A percentile compares a stretch with the other conserved stretches of the same genome.
phyloP scores from a whole-genome alignment of 2,888 invertebrate genomes.

The Sylvicola fuscatus region DNA sequence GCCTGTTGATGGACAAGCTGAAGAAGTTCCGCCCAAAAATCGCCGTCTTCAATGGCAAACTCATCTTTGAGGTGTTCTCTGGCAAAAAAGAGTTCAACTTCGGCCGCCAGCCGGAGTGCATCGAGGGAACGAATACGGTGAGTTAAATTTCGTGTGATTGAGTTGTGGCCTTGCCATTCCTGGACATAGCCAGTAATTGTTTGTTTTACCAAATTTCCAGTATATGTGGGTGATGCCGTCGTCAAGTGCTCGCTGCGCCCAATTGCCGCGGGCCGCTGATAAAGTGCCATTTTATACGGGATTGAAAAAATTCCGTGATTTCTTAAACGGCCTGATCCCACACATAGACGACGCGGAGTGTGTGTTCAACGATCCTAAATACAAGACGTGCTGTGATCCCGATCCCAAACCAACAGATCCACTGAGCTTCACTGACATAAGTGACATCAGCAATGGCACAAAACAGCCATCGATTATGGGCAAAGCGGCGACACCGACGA shows the following conservation, averaged over 20 bases:
- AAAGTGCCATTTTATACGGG: conserved; percentile 96
- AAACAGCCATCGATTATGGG: no score
- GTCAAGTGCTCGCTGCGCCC: conserved; percentile 90
- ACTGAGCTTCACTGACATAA: conserved; percentile 18
- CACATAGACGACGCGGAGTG: conserved; percentile 75
- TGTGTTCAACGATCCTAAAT: conserved; percentile 55
- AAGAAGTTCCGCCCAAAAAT: conserved; percentile 87
- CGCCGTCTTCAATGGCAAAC: conserved; percentile 95
- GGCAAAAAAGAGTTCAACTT: conserved; percentile 95
- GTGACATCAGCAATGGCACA: conserved; percentile 28
- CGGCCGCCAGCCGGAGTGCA: conserved; percentile 82
- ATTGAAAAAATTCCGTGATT: conserved; percentile 87
- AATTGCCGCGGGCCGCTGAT: conserved; percentile 90
- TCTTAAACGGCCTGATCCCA: conserved; percentile 67
- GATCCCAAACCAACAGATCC: conserved; percentile 25
- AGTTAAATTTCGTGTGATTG: no score
- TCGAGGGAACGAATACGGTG: conserved; percentile 88
- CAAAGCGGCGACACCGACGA: no score
- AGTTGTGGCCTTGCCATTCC: no score
- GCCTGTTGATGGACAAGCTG: conserved; percentile 72
- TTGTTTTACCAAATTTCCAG: conserved; percentile 26
- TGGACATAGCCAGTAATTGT: no score
- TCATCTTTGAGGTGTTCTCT: conserved; percentile 93
- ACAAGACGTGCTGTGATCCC: conserved; percentile 38
- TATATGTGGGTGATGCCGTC: conserved; percentile 99